Conservation (phyloP, 2,888 invertebrate genomes). For the Mimachlamys varia region DNA sequence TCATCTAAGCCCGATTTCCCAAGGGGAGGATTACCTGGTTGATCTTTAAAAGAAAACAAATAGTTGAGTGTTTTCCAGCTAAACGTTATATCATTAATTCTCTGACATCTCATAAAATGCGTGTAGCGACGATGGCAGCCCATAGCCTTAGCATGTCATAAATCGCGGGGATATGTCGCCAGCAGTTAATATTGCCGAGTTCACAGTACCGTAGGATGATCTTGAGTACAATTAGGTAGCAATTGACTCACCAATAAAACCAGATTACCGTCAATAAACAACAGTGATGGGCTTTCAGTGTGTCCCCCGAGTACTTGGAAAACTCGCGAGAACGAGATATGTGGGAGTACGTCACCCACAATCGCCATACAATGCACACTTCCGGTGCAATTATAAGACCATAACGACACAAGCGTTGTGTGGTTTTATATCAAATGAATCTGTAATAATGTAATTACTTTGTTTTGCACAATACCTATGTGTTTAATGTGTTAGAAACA, state of each 20-base stretch:
- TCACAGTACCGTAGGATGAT: background rate
- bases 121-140: background rate
- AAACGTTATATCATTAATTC: conserved; percentile 15
- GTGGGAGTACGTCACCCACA: background rate
- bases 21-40: background rate
- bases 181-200: background rate
- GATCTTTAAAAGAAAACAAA: conserved; percentile 6
- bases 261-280: conserved; percentile 31
- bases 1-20: background rate
- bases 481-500: background rate
- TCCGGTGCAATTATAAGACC: background rate
- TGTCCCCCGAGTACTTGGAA: background rate
- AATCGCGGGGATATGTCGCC: background rate
- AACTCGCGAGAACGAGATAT: background rate
- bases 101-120: background rate
- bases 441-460: background rate
- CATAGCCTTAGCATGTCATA: background rate
- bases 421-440: background rate
- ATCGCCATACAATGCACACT: background rate
- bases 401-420: background rate
- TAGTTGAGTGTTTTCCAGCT: background rate
- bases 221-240: conserved; percentile 21
- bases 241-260: background rate
- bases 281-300: background rate
- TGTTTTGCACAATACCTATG: background rate